A percentile compares a stretch with the other conserved stretches of the same genome.
Evolutionary conservation across 2,797 vertebrate species (phyloP).

Genomic region (Microctenopoma steveboyesi): DNA sequence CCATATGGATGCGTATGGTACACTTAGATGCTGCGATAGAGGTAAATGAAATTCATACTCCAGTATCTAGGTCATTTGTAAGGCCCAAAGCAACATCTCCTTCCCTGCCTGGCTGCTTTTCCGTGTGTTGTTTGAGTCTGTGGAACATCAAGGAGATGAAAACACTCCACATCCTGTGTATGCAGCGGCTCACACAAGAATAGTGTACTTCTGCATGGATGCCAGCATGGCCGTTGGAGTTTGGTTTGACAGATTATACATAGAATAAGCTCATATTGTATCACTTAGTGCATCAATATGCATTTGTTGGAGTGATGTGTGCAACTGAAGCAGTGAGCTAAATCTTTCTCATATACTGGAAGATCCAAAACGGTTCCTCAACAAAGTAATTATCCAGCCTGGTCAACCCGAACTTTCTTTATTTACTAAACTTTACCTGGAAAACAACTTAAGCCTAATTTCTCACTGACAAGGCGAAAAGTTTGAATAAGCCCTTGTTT

Average conservation of each 20-base stretch:
- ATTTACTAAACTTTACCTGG: too few species aligned
- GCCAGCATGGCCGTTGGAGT: conserved; percentile 57
- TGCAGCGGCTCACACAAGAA: conserved; percentile 64
- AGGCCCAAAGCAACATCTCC: conserved; percentile 79
- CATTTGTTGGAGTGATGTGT: conserved; percentile 23
- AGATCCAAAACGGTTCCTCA: neutral
- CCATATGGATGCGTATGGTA: conserved; percentile 66
- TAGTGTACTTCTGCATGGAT: conserved; percentile 42
- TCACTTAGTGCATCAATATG: conserved; percentile 35
- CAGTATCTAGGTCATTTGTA: conserved; percentile 82
- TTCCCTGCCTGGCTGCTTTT: conserved; percentile 76
- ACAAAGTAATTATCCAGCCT: neutral
- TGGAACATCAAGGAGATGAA: conserved; percentile 81
- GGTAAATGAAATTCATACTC: conserved; percentile 77
- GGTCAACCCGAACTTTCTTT: too few species aligned
- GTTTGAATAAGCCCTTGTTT: neutral
- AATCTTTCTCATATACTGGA: neutral
- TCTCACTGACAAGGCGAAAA: too few species aligned
- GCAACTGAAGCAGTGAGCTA: conserved; percentile 13
- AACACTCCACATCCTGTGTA: conserved; percentile 75
- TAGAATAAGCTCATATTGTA: conserved; percentile 50
- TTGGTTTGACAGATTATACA: conserved; percentile 60
- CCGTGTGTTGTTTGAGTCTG: conserved; percentile 71
- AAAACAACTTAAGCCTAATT: too few species aligned
- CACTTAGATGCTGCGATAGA: conserved; percentile 71